These are phyloP conservation scores for Cyaniris semiargus DNA, from an alignment of 2,888 invertebrate species.

Conservation along the genomic window DNA sequence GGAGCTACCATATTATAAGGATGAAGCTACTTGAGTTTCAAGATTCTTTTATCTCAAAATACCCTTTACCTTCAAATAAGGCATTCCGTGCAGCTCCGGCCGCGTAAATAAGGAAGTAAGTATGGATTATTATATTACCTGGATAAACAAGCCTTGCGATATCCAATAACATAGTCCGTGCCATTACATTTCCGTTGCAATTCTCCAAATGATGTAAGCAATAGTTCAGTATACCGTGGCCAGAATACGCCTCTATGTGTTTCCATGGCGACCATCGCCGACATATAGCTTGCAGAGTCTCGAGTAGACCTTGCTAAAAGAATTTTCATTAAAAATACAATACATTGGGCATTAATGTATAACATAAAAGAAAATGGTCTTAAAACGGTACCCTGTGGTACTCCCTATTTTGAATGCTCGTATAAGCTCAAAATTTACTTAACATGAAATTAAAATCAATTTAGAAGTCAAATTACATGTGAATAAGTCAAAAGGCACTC, in stretches of 20 bases:
- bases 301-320: constrained; percentile 72
- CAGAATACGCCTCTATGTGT: constrained; percentile 83
- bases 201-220: constrained; percentile 65
- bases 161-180: constrained; percentile 58
- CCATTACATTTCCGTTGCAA: constrained; percentile 59
- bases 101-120: too few species aligned
- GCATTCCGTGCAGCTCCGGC: too few species aligned
- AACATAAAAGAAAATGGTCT: not conserved
- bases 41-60: too few species aligned
- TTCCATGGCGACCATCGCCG: constrained; percentile 84
- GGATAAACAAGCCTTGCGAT: constrained; percentile 68
- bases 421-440: not conserved
- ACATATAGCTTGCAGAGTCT: constrained; percentile 84
- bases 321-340: not conserved
- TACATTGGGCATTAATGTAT: not conserved
- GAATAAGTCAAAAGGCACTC: constrained; percentile 52
- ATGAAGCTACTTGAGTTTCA: too few species aligned
- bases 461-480: not conserved
- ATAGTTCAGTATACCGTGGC: constrained; percentile 61
- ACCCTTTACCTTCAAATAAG: too few species aligned
- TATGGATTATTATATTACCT: constrained; percentile 49
- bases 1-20: too few species aligned
- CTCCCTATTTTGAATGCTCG: not conserved
- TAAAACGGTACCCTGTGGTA: not conserved
- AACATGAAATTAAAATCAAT: not conserved